These are phyloP conservation scores for Drosophila hydei DNA, from an alignment of 1,140 invertebrate genomes.

Conservation along the genomic window DNA sequence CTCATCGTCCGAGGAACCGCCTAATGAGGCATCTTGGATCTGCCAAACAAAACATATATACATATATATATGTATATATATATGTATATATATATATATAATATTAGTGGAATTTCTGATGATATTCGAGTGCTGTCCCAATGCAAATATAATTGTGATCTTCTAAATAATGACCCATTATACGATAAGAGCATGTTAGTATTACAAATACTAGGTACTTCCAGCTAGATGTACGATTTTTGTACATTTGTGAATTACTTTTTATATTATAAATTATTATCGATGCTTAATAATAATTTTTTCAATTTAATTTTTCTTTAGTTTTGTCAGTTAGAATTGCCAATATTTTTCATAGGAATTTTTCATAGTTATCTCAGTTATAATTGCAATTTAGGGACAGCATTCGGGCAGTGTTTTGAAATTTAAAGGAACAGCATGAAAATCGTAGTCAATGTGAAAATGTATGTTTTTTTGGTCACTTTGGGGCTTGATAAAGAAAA, in stretches of 20 bases:
- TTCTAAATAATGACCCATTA: neutral
- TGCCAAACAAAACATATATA: slow-evolving; percentile 33
- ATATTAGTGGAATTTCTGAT: neutral
- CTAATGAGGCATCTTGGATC: slow-evolving; percentile 84
- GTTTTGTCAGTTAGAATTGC: neutral
- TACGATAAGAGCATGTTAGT: neutral
- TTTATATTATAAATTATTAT: neutral
- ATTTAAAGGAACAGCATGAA: slow-evolving; percentile 21
- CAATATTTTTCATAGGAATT: neutral
- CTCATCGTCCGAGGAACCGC: slow-evolving; percentile 83
- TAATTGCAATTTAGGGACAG: neutral
- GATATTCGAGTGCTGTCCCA: neutral
- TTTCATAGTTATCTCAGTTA: neutral
- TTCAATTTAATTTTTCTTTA: neutral
- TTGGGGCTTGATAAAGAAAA: slow-evolving; percentile 13
- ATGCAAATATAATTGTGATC: slow-evolving; percentile 6
- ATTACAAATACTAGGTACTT: neutral
- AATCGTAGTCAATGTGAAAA: slow-evolving; percentile 39
- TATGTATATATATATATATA: neutral
- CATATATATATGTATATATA: neutral
- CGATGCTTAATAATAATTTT: no score
- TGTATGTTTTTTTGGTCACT: slow-evolving; percentile 1
- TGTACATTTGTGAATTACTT: neutral
- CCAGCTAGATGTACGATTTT: neutral
- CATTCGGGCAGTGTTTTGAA: neutral